Conservation (phyloP, 2,113 vertebrate genomes). For the Carettochelys insculpta region DNA sequence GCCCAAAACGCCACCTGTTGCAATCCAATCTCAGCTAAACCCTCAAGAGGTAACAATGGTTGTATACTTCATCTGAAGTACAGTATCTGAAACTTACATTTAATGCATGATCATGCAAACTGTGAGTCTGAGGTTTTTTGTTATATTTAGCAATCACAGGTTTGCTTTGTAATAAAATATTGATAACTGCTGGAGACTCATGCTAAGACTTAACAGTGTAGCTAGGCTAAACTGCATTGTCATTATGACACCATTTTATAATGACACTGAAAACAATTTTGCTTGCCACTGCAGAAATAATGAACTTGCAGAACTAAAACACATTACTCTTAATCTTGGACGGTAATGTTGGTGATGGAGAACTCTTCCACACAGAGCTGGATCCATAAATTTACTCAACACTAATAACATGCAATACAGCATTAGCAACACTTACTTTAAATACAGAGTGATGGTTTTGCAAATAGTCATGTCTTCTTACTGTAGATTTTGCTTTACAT, state of each 20-base stretch:
- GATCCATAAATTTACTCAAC: background rate
- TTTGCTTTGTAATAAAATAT: background rate
- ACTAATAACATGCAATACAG: background rate
- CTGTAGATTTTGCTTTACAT: background rate
- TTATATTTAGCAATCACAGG: background rate
- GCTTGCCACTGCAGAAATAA: background rate
- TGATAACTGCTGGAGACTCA: background rate
- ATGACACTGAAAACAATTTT: background rate
- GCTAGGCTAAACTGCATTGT: background rate
- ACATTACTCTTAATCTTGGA: conserved; percentile 23
- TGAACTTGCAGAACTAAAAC: background rate
- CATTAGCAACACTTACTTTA: background rate
- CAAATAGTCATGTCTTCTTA: background rate
- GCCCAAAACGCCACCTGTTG: conserved; percentile 90
- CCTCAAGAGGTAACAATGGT: conserved; percentile 82
- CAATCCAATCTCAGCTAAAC: conserved; percentile 86
- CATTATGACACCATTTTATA: background rate
- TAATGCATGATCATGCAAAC: background rate
- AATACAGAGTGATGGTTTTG: background rate
- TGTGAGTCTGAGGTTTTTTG: background rate
- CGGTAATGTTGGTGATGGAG: conserved; percentile 19
- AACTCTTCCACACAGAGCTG: conserved; percentile 30
- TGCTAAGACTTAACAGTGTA: background rate
- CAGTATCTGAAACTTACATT: conserved; percentile 35
- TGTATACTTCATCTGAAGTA: conserved; percentile 41